Evolutionary conservation across 1,140 invertebrate species (phyloP), one percentile per base, ranked within the genome.

Genomic region (Acromyrmex charruanus): DNA sequence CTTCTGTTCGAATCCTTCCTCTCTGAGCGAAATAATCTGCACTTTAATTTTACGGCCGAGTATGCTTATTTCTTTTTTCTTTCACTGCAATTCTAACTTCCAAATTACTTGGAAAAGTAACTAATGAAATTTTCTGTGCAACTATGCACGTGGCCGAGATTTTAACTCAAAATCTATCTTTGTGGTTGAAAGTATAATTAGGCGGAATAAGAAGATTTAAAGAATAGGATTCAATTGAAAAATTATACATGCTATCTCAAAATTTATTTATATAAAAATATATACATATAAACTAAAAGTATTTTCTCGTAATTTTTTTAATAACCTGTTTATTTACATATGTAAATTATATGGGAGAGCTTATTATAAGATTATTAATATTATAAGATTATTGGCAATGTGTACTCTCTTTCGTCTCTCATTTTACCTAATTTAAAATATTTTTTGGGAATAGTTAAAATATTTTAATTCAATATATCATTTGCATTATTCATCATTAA

Each of bases 61-160:
- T 51, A 44, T 49, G 25, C 35, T 72, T 61, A 18, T 59, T 72
- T 53, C 28, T 49, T 65, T 81, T 61, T 61, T 74, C 25, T 16
- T 61, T 55, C 14, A 31, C 18, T 31, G 14, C 39, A 55, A 74
- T 49, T n/a, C 35, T 3, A 74, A 84, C 39, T 74, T 84, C 9
- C 55, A 74, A 61, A 84, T 84, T 84, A 69, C 39, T 49, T 51
- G 68, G 53, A 49, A 72, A 72, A 72, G 35, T 59, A 72, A 61
- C 35, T 59, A 59, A 82, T 72, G 55, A 72, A 82, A 72, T 82
- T 80, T 80, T 69, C 65, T 14, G 44, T 21, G 12, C 65, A 69
- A 58, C 61, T 55, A 31, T 9, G 14, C 63, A 31, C 44, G 28
- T 49, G 28, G 44, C 4, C 9, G n/a, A 69, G 31, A 81, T 69